phyloP scores from a whole-genome alignment of 2,113 vertebrate species.

The Aptenodytes patagonicus region DNA sequence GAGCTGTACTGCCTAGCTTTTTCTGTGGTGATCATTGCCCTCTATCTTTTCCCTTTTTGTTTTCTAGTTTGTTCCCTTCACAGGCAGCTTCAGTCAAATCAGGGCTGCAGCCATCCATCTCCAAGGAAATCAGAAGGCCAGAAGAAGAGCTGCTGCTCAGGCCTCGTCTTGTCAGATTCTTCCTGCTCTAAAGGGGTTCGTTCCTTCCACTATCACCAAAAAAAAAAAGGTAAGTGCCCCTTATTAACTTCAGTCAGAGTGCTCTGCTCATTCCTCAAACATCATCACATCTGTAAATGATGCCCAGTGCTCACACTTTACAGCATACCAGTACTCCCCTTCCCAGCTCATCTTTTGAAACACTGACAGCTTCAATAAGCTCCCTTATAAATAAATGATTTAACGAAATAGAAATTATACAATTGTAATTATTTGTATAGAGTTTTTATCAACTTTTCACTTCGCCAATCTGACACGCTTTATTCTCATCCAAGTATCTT shows the following conservation, averaged over 20 bases:
- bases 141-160: background rate
- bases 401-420: background rate
- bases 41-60: background rate
- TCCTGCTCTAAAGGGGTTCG: background rate
- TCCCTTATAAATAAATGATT: background rate
- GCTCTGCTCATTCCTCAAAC: background rate
- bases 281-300: background rate
- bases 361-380: background rate
- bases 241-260: background rate
- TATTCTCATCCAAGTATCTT: background rate
- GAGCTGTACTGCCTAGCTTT: background rate
- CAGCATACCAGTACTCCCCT: background rate
- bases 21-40: background rate
- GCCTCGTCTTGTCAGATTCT: background rate
- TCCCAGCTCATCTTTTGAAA: background rate
- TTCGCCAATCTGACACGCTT: background rate
- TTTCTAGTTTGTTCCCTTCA: background rate
- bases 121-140: background rate
- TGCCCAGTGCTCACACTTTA: background rate
- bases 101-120: background rate
- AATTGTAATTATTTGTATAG: background rate
- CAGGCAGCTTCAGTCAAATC: background rate
- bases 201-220: background rate
- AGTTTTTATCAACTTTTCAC: background rate
- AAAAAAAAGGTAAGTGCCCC: background rate